phyloP scores from a whole-genome alignment of 2,797 vertebrate genomes.

The Ptychobarbus kaznakovi region DNA sequence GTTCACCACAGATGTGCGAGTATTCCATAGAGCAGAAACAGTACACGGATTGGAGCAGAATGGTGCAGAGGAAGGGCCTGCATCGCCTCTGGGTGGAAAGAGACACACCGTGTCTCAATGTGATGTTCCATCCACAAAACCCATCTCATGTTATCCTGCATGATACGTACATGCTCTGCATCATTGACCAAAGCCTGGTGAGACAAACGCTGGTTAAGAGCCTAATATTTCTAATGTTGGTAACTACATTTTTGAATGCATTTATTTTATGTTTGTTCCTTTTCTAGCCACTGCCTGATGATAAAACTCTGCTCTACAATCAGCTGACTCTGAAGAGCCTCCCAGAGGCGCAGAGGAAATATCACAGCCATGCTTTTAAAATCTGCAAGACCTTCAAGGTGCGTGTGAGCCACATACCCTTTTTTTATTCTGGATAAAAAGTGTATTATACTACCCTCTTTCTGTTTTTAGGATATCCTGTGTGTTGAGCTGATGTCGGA shows the following conservation, averaged over 20 bases:
- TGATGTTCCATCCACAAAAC: slow-evolving; percentile 84
- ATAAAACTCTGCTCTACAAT: slow-evolving; percentile 78
- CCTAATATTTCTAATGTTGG: neutral
- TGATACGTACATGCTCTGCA: slow-evolving; percentile 89
- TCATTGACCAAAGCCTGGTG: slow-evolving; percentile 93
- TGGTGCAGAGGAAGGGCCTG: slow-evolving; percentile 83
- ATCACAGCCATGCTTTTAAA: slow-evolving; percentile 88
- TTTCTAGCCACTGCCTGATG: slow-evolving; percentile 86
- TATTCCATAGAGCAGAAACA: slow-evolving; percentile 85
- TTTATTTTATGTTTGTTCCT: neutral
- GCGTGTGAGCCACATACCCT: slow-evolving; percentile 14
- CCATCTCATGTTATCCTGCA: slow-evolving; percentile 86
- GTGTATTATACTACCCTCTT: neutral
- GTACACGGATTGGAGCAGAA: slow-evolving; percentile 90
- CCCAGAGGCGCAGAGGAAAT: slow-evolving; percentile 73
- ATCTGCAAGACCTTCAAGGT: slow-evolving; percentile 93
- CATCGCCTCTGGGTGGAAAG: slow-evolving; percentile 86
- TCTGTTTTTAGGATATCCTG: slow-evolving; percentile 81
- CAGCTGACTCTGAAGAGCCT: slow-evolving; percentile 83
- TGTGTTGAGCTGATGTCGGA: slow-evolving; percentile 85
- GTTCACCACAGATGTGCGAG: slow-evolving; percentile 84
- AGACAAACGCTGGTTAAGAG: slow-evolving; percentile 48
- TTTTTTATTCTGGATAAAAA: neutral
- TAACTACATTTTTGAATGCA: neutral
- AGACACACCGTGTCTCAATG: slow-evolving; percentile 86